Evolutionary conservation across 2,888 invertebrate species (phyloP).

Genomic region (Leptinotarsa tumamoca): DNA sequence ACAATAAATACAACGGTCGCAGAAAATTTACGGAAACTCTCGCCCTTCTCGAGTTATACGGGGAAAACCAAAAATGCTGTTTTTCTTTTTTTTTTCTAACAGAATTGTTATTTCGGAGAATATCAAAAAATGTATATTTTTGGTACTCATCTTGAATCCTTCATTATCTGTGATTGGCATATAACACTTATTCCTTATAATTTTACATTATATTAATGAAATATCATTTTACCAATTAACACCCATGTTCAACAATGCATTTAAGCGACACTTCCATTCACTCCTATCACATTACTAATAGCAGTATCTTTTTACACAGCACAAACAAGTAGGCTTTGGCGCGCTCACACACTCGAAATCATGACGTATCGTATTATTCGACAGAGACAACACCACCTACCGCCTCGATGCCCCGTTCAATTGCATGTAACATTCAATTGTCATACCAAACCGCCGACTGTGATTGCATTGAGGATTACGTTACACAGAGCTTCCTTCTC

Average conservation of each 20-base stretch:
- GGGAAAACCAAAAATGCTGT: too few species aligned
- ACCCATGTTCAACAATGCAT: constrained; percentile 4
- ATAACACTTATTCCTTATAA: background rate
- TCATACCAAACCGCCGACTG: constrained; percentile 46
- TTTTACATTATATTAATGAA: background rate
- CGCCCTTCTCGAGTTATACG: too few species aligned
- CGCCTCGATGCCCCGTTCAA: constrained; percentile 46
- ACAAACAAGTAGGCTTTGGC: constrained; percentile 10
- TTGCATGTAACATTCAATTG: constrained; percentile 49
- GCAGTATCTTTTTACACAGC: constrained; percentile 29
- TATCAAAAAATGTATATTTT: background rate
- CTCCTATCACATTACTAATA: constrained; percentile 17
- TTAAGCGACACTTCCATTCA: background rate
- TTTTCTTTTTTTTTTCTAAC: too few species aligned
- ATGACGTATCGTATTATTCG: constrained; percentile 29
- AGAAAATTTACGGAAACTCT: too few species aligned
- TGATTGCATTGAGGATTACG: constrained; percentile 38
- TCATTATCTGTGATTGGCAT: background rate
- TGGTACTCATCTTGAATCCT: background rate
- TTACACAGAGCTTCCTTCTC: constrained; percentile 27
- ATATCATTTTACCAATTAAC: constrained; percentile 11
- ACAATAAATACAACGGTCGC: too few species aligned
- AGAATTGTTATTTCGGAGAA: too few species aligned
- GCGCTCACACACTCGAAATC: constrained; percentile 10
- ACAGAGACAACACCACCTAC: constrained; percentile 22